phyloP scores from a whole-genome alignment of 2,797 vertebrate species.

The Falco naumanni region DNA sequence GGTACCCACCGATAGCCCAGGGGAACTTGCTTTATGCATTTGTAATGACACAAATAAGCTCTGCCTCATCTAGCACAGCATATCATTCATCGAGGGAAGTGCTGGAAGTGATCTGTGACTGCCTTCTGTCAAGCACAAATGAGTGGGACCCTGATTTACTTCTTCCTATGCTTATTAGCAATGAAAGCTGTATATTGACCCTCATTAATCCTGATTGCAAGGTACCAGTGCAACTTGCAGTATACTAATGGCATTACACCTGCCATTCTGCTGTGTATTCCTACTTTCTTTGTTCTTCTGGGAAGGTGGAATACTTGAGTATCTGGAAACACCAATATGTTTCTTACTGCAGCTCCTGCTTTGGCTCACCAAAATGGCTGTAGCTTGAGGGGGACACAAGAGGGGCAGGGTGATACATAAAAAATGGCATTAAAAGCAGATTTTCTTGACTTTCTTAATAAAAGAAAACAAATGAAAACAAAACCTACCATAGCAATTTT shows the following conservation, averaged over 20 bases:
- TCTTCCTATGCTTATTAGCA: background rate
- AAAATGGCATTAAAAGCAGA: background rate
- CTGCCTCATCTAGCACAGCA: background rate
- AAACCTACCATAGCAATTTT: background rate
- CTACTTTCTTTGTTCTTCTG: background rate
- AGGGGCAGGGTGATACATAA: background rate
- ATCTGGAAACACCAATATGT: background rate
- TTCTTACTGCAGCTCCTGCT: background rate
- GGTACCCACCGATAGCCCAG: background rate
- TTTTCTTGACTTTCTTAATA: background rate
- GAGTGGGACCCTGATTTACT: background rate
- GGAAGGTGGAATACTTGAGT: background rate
- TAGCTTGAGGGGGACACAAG: background rate
- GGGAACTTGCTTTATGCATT: background rate
- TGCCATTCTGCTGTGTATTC: background rate
- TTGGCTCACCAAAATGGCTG: background rate
- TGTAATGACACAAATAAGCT: background rate
- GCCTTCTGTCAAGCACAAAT: background rate
- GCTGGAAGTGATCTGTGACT: background rate
- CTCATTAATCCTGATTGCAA: background rate
- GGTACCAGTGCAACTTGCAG: background rate
- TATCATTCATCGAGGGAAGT: background rate
- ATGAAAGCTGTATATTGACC: background rate
- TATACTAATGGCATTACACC: background rate
- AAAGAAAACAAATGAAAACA: background rate